phyloP scores from a whole-genome alignment of 2,797 vertebrate species.

The Cryptoprocta ferox region DNA sequence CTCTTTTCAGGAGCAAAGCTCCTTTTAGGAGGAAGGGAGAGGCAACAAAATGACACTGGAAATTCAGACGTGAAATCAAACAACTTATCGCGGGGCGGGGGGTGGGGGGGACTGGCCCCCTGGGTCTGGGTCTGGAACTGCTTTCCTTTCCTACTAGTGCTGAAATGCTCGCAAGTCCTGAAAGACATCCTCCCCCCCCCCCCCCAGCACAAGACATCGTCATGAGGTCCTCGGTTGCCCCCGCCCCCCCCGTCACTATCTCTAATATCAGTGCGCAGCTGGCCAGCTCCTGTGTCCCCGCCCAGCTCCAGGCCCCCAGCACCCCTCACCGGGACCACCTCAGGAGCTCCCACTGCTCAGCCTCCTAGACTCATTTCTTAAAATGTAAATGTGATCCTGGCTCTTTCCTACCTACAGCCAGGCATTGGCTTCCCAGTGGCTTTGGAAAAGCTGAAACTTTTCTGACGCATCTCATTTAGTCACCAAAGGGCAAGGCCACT shows the following conservation, averaged over 20 bases:
- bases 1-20: neutral
- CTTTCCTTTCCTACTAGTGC: neutral
- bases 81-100: neutral
- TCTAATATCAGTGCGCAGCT: too few species aligned
- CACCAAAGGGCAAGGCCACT: neutral
- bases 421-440: neutral
- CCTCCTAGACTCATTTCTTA: neutral
- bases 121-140: neutral
- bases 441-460: neutral
- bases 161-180: neutral
- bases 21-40: neutral
- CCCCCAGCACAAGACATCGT: too few species aligned
- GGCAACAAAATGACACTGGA: neutral
- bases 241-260: neutral
- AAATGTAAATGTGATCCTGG: neutral
- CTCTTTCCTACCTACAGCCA: neutral
- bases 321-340: neutral
- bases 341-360: neutral
- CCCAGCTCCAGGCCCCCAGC: neutral
- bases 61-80: neutral
- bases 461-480: neutral
- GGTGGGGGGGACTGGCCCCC: neutral
- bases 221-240: neutral
- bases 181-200: neutral
- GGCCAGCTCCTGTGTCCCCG: neutral